Evolutionary conservation across 2,113 vertebrate genomes (phyloP).

Genomic region (Eptatretus burgeri): DNA sequence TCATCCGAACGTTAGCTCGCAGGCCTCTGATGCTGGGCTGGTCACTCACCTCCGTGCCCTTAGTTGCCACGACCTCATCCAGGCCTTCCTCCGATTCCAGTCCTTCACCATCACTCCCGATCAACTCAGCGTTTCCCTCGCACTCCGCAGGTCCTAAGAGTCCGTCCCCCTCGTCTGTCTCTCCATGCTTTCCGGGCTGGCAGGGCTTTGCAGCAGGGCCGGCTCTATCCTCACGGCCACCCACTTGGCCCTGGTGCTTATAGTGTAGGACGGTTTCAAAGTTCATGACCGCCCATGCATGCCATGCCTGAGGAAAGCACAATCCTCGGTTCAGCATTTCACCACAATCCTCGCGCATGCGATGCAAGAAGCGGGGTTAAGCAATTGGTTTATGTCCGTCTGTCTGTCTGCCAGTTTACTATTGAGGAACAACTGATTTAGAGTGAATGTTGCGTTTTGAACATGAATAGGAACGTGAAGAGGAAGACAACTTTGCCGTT

Average conservation of each 20-base stretch:
- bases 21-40: slow-evolving; percentile 41
- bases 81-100: neutral
- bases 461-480: no score
- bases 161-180: neutral
- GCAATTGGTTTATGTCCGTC: no score
- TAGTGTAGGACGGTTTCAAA: slow-evolving; percentile 92
- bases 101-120: neutral
- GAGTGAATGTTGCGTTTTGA: no score
- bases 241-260: slow-evolving; percentile 70
- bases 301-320: slow-evolving; percentile 42
- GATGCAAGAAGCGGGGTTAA: no score
- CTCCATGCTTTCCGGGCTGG: neutral
- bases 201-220: neutral
- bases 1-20: no score
- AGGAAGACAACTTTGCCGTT: no score
- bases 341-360: no score
- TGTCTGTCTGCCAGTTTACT: no score
- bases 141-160: neutral
- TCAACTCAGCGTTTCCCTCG: neutral
- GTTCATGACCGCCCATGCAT: slow-evolving; percentile 98
- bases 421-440: no score
- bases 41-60: slow-evolving; percentile 16
- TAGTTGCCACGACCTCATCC: neutral
- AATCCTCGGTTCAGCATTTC: neutral
- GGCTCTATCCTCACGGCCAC: slow-evolving; percentile 42